Percentiles rank a stretch among this genome's conserved stretches.
Evolutionary conservation across 2,888 invertebrate species (phyloP).

Genomic region (Cantharis rufa): DNA sequence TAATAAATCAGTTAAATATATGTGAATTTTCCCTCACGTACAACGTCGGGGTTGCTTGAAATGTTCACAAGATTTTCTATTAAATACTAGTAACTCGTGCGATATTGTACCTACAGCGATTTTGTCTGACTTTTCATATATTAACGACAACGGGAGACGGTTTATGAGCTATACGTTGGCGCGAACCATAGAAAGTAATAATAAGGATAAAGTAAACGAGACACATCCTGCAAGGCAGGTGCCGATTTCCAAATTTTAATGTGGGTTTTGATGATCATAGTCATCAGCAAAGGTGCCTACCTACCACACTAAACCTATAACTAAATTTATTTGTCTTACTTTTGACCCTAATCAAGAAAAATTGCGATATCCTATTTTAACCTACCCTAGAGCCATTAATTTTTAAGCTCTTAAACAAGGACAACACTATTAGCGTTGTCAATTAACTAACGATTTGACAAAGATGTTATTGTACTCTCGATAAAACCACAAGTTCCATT

Average conservation of each 20-base stretch:
- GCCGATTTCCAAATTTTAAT: constrained; percentile 40
- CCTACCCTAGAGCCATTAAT: neutral
- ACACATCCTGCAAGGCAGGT: constrained; percentile 33
- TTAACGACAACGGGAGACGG: neutral
- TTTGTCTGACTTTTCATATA: too few relatives aligned
- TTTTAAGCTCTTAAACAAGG: neutral
- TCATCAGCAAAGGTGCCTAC: constrained; percentile 37
- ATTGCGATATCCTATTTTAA: constrained; percentile 3
- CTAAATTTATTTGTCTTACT: constrained; percentile 34
- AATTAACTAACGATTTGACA: neutral
- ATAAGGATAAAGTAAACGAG: constrained; percentile 24
- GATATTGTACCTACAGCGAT: too few relatives aligned
- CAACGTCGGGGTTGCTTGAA: too few relatives aligned
- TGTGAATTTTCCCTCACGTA: too few relatives aligned
- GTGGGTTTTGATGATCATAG: constrained; percentile 39
- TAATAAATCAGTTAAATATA: too few relatives aligned
- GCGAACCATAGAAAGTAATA: constrained; percentile 6
- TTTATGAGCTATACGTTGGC: neutral
- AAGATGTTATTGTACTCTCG: neutral
- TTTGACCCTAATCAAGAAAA: constrained; percentile 7
- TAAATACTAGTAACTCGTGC: too few relatives aligned
- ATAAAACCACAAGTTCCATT: neutral
- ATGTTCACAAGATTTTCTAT: too few relatives aligned
- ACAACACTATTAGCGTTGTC: neutral
- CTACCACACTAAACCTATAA: constrained; percentile 33